Percentiles rank a stretch among this genome's conserved stretches.
phyloP scores from a whole-genome alignment of 1,140 invertebrate species.

The Bombus confusus region DNA sequence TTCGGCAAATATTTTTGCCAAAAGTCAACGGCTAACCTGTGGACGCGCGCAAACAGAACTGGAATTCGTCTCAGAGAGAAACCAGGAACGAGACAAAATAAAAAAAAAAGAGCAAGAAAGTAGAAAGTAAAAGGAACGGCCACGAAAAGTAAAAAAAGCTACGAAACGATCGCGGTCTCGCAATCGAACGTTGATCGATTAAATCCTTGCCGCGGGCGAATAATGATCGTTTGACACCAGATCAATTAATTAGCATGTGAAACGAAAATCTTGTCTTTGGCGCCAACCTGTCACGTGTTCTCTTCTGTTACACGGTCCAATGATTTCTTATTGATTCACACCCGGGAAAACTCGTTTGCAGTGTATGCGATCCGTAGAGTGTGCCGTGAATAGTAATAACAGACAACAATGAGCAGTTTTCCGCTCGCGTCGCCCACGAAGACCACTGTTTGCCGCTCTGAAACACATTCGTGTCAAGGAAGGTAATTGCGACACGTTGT shows the following conservation, averaged over 20 bases:
- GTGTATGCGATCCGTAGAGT: slow-evolving; percentile 32
- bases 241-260: slow-evolving; percentile 16
- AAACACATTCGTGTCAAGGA: slow-evolving; percentile 50
- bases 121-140: background rate
- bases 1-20: slow-evolving; percentile 28
- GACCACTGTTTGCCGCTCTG: slow-evolving; percentile 35
- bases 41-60: background rate
- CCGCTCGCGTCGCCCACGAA: slow-evolving; percentile 36
- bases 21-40: background rate
- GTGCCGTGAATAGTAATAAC: slow-evolving; percentile 43
- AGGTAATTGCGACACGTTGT: slow-evolving; percentile 29
- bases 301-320: slow-evolving; percentile 39
- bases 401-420: slow-evolving; percentile 28
- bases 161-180: background rate
- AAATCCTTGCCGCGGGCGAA: background rate
- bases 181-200: background rate
- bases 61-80: background rate
- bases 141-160: background rate
- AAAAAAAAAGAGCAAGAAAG: background rate
- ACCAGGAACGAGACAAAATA: background rate
- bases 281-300: slow-evolving; percentile 26
- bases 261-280: slow-evolving; percentile 36
- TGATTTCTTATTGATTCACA: slow-evolving; percentile 55
- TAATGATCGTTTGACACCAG: background rate
- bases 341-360: slow-evolving; percentile 41